These are phyloP conservation scores for Anas capensis DNA, from an alignment of 2,797 vertebrate species.

Conservation along the genomic window DNA sequence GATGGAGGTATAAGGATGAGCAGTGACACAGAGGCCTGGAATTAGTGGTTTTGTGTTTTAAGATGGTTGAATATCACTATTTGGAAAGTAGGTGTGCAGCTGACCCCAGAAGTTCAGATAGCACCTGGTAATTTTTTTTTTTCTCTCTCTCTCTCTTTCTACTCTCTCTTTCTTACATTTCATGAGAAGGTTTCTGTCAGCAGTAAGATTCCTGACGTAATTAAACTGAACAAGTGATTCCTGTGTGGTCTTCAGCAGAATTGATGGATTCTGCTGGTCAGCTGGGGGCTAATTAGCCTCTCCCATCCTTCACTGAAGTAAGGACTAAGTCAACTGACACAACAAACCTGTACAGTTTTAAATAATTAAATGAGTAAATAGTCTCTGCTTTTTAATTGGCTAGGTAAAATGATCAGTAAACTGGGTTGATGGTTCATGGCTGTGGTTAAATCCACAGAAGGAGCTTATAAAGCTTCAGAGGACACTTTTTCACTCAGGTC, in stretches of 20 bases:
- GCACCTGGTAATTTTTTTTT: accelerated
- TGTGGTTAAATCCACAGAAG: not conserved
- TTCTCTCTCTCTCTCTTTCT: too few relatives aligned
- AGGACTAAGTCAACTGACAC: not conserved
- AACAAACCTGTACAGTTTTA: not conserved
- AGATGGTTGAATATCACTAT: not conserved
- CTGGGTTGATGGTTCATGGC: not conserved
- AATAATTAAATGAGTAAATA: not conserved
- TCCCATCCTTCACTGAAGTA: not conserved
- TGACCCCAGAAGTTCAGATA: not conserved
- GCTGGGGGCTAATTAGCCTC: not conserved
- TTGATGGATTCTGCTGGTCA: not conserved
- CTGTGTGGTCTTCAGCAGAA: not conserved
- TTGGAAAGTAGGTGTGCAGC: not conserved
- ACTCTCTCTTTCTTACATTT: not conserved
- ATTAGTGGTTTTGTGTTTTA: not conserved
- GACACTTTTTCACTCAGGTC: accelerated
- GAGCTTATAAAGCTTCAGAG: not conserved
- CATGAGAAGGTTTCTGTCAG: not conserved
- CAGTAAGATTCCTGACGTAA: not conserved
- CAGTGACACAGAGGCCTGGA: not conserved
- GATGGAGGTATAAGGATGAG: not conserved
- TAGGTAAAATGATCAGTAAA: not conserved
- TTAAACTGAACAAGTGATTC: not conserved
- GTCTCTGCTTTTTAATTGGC: not conserved